Evolutionary conservation across 2,888 invertebrate species (phyloP), one percentile per base, ranked within the genome.

Genomic region (Nipponacmea schrenckii): DNA sequence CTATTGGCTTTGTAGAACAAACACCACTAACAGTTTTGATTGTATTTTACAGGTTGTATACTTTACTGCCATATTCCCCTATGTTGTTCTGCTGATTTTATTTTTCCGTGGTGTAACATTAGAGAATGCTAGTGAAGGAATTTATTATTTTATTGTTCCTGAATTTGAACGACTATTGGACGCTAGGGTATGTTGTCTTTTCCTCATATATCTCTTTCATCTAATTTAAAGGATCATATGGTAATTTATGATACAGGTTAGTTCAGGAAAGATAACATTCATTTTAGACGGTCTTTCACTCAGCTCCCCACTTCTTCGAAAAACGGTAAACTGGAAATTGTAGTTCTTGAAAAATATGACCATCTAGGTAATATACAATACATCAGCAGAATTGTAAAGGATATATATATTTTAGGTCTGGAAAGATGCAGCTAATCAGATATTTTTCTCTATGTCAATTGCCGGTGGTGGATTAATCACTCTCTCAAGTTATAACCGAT

Each of bases 351-450:
- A n/a, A n/a, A n/a, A n/a, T n/a, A n/a, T n/a, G n/a, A n/a, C n/a
- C n/a, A n/a, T n/a, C n/a, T n/a, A n/a, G n/a, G n/a, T n/a, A n/a
- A n/a, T n/a, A n/a, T n/a, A n/a, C n/a, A n/a, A n/a, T n/a, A n/a
- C n/a, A n/a, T n/a, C n/a, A n/a, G n/a, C n/a, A n/a, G n/a, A n/a
- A 17, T 48, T 17, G n/a, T 0, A 17, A 8, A 31, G 8, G 39
- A n/a, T 10, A 24, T 64, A 67, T 27, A 62, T 44, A 66, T 24
- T 64, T 5, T 74, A 87, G 86, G 86, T 88, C 44, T 88, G 88
- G 88, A 86, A 86, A 64, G 88, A 88, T 69, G 88, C 88, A 1
- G 88, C 88, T n/a, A 84, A 84, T 46, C 87, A 87, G 78, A 85
- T 86, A 62, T 87, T 87, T 70, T 87, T 86, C 79, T 85, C 86